Base-by-base conservation (phyloP, 2,113 vertebrate species). In the Nymphicus hollandicus region DNA sequence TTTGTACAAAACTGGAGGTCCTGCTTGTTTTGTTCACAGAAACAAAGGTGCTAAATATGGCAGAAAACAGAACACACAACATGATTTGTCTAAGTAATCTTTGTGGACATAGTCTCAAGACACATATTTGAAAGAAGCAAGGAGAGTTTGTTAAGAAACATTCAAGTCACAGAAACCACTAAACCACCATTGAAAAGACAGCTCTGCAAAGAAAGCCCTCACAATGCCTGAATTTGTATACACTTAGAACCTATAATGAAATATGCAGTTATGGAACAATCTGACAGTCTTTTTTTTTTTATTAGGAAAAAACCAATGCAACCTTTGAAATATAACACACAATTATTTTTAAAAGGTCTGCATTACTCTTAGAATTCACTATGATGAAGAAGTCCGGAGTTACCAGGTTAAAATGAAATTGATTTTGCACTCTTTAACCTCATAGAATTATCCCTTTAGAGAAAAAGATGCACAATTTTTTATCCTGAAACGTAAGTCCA, bases 1-100 rank as follows among this genome's bases (percentile, higher is more conserved):
- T 88, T 1, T 17, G 5, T 13, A 64, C 0, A 3, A 2, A 20
- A 1, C 12, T n/a, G 1, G 2, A 3, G 6, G 16, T 37, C 19
- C n/a, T 56, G 11, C 22, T 61, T 15, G 3, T 29, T 29, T 44
- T 63, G 10, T 17, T 79, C 69, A 44, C 2, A n/a, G 27, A 80
- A 61, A 46, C 0, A 68, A 56, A 81, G 11, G 14, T 20, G 29
- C 17, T 63, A 50, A 25, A 33, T 17, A 17, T 1, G 10, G 33
- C 23, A 94, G 41, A 47, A 84, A 68, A 47, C 18, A 6, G 11
- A 86, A 52, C 10, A 64, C 0, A 1, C 9, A 41, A 3, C 1
- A 11, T 2, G 3, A 17, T 1, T 65, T 52, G 31, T 46, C 13
- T 7, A 17, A 31, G 17, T 3, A 81, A 8, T 8, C 33, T 80